Percentiles rank a stretch among this genome's conserved stretches.
These are phyloP conservation scores for Hirtodrosophila confusa DNA, from an alignment of 2,888 invertebrate species.

Conservation along the genomic window DNA sequence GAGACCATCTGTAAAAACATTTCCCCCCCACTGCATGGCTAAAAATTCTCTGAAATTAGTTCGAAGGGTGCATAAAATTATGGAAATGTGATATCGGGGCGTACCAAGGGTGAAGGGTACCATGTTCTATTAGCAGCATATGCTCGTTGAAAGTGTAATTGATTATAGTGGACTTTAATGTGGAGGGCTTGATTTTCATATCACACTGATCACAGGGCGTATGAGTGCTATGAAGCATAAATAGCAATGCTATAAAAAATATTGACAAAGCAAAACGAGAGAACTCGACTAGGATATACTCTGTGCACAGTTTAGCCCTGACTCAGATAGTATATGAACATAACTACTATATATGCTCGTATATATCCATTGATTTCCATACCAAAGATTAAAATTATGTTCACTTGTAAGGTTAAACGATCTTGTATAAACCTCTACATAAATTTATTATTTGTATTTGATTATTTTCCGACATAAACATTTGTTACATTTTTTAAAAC, in stretches of 20 bases:
- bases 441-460: too few relatives aligned
- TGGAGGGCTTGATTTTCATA: slow-evolving; percentile 6
- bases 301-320: too few relatives aligned
- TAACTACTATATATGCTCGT: too few relatives aligned
- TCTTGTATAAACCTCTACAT: too few relatives aligned
- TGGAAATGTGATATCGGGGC: slow-evolving; percentile 45
- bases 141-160: slow-evolving; percentile 61
- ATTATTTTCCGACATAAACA: too few relatives aligned
- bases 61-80: slow-evolving; percentile 74
- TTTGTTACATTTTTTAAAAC: too few relatives aligned
- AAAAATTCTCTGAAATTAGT: slow-evolving; percentile 61
- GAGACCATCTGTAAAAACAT: slow-evolving; percentile 32
- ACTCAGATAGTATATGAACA: too few relatives aligned
- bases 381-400: too few relatives aligned
- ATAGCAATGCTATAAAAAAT: neutral
- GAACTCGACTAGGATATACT: too few relatives aligned
- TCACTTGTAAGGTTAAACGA: too few relatives aligned
- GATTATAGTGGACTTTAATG: slow-evolving; percentile 39
- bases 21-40: slow-evolving; percentile 6
- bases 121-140: slow-evolving; percentile 51
- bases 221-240: slow-evolving; percentile 5
- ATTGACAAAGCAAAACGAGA: neutral
- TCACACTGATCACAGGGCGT: slow-evolving; percentile 4
- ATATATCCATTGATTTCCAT: too few relatives aligned
- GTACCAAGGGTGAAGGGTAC: slow-evolving; percentile 6